Base-by-base conservation (phyloP, 2,113 vertebrate genomes). In the Acinonyx jubatus region DNA sequence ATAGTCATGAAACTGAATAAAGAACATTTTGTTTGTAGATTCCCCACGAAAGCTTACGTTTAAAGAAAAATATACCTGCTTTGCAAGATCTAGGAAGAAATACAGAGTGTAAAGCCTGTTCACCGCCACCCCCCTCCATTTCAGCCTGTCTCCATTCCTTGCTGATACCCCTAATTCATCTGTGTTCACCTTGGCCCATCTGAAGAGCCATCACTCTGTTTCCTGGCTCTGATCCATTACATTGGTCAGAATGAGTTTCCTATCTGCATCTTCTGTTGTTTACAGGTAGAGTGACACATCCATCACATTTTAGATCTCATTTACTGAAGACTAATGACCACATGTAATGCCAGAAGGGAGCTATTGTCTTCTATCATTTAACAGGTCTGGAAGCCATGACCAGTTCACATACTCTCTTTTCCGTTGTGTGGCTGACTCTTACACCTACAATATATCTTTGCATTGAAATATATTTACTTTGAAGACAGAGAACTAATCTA, bases 301-400 rank as follows among this genome's bases (percentile, higher is more conserved):
- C 86, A 19, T 98, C 69, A 91, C 57, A 87, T 88, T 88, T 95
- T 91, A 93, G 81, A 71, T 96, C 73, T 96, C 3, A 36, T 96
- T 98, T 90, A 94, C 66, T 71, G 36, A 94, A 97, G 73, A 91
- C 57, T 68, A 57, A 94, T 82, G 31, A n/a, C 48, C 25, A 82
- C 50, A 61, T 61, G 36, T 19, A 76, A 91, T 91, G 71, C 50
- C 82, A 80, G 52, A 95, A 95, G 36, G 69, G 36, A 93, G 15
- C 80, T 81, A 1, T 57, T 91, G n/a, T 92, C 87, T 92, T 88
- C 55, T 18, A 48, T 96, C 94, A 91, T 83, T 94, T 89, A 94
- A 65, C 27, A 66, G 16, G 12, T 69, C 63, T 88, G 66, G 93
- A 93, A 88, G 69, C 69, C 36, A 14, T 89, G 63, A 45, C 69